Evolutionary conservation across 2,113 vertebrate species (phyloP).

Genomic region (Bolborhynchus lineola): DNA sequence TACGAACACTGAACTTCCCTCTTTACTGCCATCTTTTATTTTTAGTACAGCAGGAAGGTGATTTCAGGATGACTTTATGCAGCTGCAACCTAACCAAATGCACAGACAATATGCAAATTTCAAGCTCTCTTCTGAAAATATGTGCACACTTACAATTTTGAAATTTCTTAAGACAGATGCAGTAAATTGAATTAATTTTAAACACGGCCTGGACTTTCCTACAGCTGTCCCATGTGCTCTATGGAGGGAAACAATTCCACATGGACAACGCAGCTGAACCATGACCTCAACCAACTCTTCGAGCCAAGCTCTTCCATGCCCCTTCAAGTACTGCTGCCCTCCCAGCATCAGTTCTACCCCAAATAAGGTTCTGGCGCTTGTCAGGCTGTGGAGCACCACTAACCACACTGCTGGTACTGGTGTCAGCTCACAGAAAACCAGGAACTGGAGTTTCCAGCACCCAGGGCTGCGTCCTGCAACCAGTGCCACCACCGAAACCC

Average conservation of each 20-base stretch:
- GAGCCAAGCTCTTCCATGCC: no score
- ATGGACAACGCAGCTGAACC: accelerated
- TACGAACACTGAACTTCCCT: not conserved
- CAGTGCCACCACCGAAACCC: not conserved
- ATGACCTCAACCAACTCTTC: not conserved
- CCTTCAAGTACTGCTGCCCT: not conserved
- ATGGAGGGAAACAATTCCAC: not conserved
- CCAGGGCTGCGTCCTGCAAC: accelerated
- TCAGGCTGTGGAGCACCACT: accelerated
- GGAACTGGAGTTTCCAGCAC: accelerated
- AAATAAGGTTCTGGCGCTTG: not conserved
- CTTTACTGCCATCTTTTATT: not conserved
- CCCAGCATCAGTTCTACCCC: accelerated
- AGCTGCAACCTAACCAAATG: not conserved
- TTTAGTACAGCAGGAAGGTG: not conserved
- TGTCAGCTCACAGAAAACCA: accelerated
- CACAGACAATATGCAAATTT: not conserved
- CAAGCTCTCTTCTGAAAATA: not conserved
- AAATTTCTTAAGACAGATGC: not conserved
- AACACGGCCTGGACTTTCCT: not conserved
- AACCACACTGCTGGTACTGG: accelerated
- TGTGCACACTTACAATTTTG: not conserved
- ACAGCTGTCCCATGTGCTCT: accelerated
- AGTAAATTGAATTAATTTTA: not conserved
- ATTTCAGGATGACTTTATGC: not conserved